Conservation (phyloP, 64 coral and sea anemone species). For the Montipora efflorescens region DNA sequence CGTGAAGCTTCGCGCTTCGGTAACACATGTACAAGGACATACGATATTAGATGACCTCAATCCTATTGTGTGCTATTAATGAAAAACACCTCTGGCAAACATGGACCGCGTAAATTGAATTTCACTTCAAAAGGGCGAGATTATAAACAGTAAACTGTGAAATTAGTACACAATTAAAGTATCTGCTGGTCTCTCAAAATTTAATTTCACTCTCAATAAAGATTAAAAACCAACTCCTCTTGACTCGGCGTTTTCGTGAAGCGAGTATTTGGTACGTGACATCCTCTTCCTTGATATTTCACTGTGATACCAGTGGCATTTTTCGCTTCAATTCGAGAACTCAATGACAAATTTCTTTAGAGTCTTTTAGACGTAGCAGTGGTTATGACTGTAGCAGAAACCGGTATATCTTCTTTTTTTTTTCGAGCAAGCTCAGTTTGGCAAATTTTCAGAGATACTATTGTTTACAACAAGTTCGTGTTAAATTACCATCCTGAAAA, state of each 20-base stretch:
- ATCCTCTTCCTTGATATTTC: neutral
- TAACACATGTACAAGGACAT: neutral
- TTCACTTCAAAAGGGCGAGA: neutral
- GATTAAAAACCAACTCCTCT: slow-evolving; percentile 13
- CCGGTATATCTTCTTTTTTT: neutral
- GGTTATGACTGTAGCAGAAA: neutral
- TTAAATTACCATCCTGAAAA: neutral
- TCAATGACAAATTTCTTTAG: neutral
- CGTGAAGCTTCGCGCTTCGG: neutral
- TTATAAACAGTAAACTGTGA: neutral
- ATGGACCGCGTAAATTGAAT: neutral
- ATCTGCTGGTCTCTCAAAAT: neutral
- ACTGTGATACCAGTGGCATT: neutral
- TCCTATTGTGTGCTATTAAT: neutral
- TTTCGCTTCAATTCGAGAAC: neutral
- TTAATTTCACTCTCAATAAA: neutral
- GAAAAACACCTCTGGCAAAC: neutral
- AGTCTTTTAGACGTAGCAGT: too few relatives aligned
- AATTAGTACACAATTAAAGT: neutral
- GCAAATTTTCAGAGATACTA: neutral
- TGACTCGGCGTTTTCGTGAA: neutral
- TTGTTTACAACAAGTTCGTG: neutral
- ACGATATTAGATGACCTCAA: neutral
- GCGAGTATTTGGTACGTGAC: slow-evolving; percentile 15
- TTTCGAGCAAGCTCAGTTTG: neutral